Evolutionary conservation across 2,888 invertebrate species (phyloP).

Genomic region (Mongoloraphidia duomilia): DNA sequence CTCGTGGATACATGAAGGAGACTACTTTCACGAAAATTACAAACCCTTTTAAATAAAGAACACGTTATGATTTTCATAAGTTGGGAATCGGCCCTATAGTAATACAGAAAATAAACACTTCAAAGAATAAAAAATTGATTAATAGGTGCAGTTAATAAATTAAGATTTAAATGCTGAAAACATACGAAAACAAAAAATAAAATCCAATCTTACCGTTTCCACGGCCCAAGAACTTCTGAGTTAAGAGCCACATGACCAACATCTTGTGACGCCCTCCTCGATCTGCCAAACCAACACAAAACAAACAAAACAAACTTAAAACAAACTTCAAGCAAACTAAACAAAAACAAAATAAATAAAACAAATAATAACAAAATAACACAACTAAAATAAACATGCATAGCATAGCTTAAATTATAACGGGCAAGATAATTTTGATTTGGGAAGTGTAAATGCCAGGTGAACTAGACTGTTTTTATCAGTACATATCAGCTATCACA

Average conservation of each 20-base stretch:
- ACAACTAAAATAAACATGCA: background rate
- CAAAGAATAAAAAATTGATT: constrained; percentile 5
- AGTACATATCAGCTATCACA: no score
- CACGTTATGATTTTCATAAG: background rate
- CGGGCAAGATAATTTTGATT: no score
- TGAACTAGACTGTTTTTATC: no score
- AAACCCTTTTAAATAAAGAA: background rate
- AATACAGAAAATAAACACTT: background rate
- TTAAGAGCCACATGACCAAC: constrained; percentile 47
- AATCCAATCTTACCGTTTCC: constrained; percentile 36
- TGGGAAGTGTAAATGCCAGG: no score
- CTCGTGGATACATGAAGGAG: no score
- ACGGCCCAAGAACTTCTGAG: constrained; percentile 47
- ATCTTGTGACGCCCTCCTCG: constrained; percentile 78
- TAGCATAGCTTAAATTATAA: no score
- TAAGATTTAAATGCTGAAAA: constrained; percentile 26
- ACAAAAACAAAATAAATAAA: constrained; percentile 15
- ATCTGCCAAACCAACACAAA: constrained; percentile 39
- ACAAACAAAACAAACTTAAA: constrained; percentile 3
- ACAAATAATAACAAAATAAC: constrained; percentile 5
- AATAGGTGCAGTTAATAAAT: constrained; percentile 6
- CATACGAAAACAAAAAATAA: constrained; percentile 17
- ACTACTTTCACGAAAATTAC: no score
- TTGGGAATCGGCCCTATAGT: background rate
- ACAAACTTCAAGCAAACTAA: constrained; percentile 11